Evolutionary conservation across 2,888 invertebrate genomes (phyloP).

Genomic region (Dicyrtoma fusca): DNA sequence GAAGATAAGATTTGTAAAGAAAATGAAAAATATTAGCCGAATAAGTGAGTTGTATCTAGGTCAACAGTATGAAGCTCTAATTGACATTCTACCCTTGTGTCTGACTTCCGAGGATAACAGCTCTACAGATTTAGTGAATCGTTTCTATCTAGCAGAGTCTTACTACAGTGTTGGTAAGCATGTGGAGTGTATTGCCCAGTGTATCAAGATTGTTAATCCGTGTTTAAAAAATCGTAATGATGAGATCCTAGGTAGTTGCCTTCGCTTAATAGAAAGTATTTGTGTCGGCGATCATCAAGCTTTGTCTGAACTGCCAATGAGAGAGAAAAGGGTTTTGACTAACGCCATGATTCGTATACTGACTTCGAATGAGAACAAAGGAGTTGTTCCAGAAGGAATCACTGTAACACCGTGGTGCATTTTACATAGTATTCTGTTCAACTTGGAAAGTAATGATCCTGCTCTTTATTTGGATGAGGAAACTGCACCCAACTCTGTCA

Average conservation of each 20-base stretch:
- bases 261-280: constrained; percentile 45
- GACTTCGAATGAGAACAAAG: constrained; percentile 44
- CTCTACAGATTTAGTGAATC: constrained; percentile 36
- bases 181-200: constrained; percentile 45
- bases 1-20: constrained; percentile 44
- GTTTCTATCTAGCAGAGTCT: constrained; percentile 42
- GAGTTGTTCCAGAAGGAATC: constrained; percentile 34
- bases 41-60: constrained; percentile 66
- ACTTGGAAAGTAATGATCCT: constrained; percentile 48
- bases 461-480: constrained; percentile 53
- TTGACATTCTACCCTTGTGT: constrained; percentile 64
- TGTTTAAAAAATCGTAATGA: constrained; percentile 33
- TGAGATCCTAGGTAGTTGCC: constrained; percentile 27
- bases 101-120: constrained; percentile 31
- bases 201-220: constrained; percentile 39
- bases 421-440: constrained; percentile 48
- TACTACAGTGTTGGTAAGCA: constrained; percentile 38
- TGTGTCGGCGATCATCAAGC: constrained; percentile 28
- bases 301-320: constrained; percentile 29
- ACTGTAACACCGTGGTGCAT: constrained; percentile 49
- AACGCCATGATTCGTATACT: constrained; percentile 45
- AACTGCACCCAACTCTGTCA: constrained; percentile 50
- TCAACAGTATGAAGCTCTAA: constrained; percentile 69
- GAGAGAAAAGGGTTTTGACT: constrained; percentile 40
- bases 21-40: constrained; percentile 51